These are phyloP conservation scores for Anthopleura xanthogrammica DNA, from an alignment of 92 coral and sea anemone species.

Conservation along the genomic window DNA sequence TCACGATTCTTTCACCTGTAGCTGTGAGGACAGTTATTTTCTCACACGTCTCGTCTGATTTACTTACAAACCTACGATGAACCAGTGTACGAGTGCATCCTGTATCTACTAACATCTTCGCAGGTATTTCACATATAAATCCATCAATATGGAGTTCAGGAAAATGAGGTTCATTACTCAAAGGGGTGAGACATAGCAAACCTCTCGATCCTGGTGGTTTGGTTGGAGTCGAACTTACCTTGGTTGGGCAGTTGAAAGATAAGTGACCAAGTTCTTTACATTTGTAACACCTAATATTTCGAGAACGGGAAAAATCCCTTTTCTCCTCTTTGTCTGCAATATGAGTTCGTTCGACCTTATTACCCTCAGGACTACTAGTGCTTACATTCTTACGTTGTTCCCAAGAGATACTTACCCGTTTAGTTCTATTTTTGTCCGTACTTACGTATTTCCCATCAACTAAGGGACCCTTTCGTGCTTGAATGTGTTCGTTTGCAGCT, in stretches of 20 bases:
- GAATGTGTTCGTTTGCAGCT: slow-evolving; percentile 53
- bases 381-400: not conserved
- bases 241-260: slow-evolving; percentile 12
- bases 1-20: slow-evolving; percentile 39
- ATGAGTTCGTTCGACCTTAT: not conserved
- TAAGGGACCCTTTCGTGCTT: slow-evolving; percentile 59
- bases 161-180: not conserved
- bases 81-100: slow-evolving; percentile 23
- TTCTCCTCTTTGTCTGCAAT: not conserved
- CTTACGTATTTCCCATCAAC: slow-evolving; percentile 46
- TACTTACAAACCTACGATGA: slow-evolving; percentile 21
- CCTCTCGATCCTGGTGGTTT: slow-evolving; percentile 4
- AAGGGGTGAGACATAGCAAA: slow-evolving; percentile 28
- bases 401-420: not conserved
- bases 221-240: not conserved
- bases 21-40: slow-evolving; percentile 37
- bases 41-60: not conserved
- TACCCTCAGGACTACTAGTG: not conserved
- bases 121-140: slow-evolving; percentile 8
- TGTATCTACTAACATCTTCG: slow-evolving; percentile 27
- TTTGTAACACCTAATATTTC: not conserved
- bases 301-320: not conserved
- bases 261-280: slow-evolving; percentile 20
- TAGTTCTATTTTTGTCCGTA: slow-evolving; percentile 8
- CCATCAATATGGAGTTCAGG: slow-evolving; percentile 9